Conservation (phyloP, 2,113 vertebrate genomes). For the Cardinalis cardinalis region DNA sequence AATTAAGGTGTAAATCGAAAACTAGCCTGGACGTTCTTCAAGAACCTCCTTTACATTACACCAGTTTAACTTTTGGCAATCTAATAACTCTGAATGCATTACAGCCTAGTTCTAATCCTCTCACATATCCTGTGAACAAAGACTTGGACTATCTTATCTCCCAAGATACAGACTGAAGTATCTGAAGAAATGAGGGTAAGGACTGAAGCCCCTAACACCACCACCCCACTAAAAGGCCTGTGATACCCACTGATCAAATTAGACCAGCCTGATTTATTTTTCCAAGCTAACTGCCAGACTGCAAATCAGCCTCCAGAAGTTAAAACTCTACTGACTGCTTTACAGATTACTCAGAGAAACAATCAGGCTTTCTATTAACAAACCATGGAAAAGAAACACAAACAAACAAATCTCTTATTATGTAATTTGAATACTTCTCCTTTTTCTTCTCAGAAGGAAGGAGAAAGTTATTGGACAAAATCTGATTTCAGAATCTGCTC, state of each 20-base stretch:
- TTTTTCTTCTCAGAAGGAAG: background rate
- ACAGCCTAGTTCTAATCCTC: background rate
- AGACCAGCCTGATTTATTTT: background rate
- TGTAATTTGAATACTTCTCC: background rate
- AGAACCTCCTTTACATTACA: background rate
- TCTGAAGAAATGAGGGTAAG: background rate
- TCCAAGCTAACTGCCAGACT: background rate
- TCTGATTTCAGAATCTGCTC: background rate
- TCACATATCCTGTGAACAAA: background rate
- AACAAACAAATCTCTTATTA: background rate
- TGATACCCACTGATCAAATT: background rate
- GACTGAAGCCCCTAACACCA: background rate
- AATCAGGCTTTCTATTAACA: background rate
- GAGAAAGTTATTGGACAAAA: background rate
- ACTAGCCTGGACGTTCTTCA: background rate
- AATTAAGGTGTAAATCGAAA: background rate
- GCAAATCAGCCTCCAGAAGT: background rate
- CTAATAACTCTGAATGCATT: background rate
- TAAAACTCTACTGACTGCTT: background rate
- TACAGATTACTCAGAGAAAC: background rate
- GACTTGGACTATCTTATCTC: background rate
- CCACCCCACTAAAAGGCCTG: background rate
- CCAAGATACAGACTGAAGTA: background rate
- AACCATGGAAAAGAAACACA: background rate
- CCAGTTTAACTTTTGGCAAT: background rate